Evolutionary conservation across 2,113 vertebrate genomes (phyloP), one percentile per base, ranked within the genome.

Genomic region (Ovibos moschatus): DNA sequence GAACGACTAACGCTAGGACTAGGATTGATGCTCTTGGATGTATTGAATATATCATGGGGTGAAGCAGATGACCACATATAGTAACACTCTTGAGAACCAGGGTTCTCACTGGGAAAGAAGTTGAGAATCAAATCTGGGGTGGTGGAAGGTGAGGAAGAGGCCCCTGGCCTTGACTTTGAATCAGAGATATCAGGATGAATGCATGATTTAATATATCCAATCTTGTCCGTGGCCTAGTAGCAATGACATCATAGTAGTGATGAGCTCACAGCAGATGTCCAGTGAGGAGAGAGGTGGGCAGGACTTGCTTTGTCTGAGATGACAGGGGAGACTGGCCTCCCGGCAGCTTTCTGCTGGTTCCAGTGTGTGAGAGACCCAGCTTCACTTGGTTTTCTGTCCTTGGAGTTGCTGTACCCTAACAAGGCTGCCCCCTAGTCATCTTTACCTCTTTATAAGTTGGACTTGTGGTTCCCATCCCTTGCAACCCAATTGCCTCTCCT

Each of bases 341-440:
- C 4, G 4, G 33, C 5, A 36, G 11, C 33, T 55, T 57, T 58
- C 43, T 90, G 57, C 43, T 30, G 3, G 8, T 50, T 71, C 12
- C n/a, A 36, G 33, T 25, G 3, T 79, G 8, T 36, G n/a, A 55
- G 58, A 95, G 12, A 36, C n/a, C 28, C 45, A 33, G 62, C 60
- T n/a, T 4, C 28, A 43, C 33, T 6, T 47, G 43, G 12, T 50
- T 67, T 57, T 78, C 57, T 58, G 50, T 57, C 43, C 79, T 85
- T 79, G 21, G 8, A 57, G 1, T 91, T 36, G 6, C 0, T 6
- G 58, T n/a, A 17, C 28, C 67, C 60, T 89, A 40, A 36, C 25
- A 33, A 30, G 2, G 60, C n/a, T 17, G 1, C 13, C 36, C 25
- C 2, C 13, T 4, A 14, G 3, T 9, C n/a, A 1, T 2, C 14